Evolutionary conservation across 1,140 invertebrate species (phyloP).

Genomic region (Temnothorax nylanderi): DNA sequence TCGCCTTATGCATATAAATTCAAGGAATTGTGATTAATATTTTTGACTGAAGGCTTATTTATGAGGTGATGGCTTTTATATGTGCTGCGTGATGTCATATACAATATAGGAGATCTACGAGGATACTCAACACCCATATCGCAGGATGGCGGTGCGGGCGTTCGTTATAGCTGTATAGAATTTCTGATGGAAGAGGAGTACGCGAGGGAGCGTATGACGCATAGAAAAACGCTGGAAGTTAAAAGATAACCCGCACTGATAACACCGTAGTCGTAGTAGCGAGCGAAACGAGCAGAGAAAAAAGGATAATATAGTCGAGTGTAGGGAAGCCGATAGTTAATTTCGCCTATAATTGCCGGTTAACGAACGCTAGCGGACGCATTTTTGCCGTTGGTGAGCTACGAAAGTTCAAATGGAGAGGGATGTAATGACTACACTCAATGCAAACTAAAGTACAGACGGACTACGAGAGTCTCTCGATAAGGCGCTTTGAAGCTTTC

Average conservation of each 20-base stretch:
- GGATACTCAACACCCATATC: conserved; percentile 33
- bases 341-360: conserved; percentile 26
- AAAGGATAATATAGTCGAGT: not conserved
- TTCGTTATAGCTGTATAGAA: conserved; percentile 55
- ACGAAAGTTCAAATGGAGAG: conserved; percentile 14
- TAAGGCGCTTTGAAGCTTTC: conserved; percentile 10
- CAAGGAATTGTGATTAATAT: not conserved
- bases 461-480: not conserved
- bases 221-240: conserved; percentile 29
- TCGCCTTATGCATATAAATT: not conserved
- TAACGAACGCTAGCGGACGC: not conserved
- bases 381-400: conserved; percentile 8
- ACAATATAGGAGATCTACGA: conserved; percentile 55
- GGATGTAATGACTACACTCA: not conserved
- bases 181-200: conserved; percentile 44
- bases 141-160: conserved; percentile 23
- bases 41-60: not conserved
- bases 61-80: not conserved
- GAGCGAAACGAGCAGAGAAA: not conserved
- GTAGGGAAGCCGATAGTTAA: conserved; percentile 5
- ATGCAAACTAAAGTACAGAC: conserved; percentile 19
- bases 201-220: conserved; percentile 31
- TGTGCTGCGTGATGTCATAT: conserved; percentile 30
- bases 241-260: conserved; percentile 29
- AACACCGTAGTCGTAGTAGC: not conserved